Evolutionary conservation across 2,113 vertebrate genomes (phyloP), one percentile per base, ranked within the genome.

Genomic region (Pimephales promelas): DNA sequence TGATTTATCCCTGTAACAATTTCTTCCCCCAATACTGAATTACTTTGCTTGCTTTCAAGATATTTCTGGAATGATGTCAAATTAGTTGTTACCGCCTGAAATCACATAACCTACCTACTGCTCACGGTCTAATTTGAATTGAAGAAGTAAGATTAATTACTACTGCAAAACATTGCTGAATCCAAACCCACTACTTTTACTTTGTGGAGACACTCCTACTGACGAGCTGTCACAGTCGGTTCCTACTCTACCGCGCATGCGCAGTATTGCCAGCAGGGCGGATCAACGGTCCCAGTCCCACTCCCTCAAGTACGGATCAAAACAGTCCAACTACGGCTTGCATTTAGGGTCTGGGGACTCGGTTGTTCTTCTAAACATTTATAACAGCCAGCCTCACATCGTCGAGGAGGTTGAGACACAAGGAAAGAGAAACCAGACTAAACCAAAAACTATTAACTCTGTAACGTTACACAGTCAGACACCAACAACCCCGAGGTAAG

Each of bases 191-290:
- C n/a, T n/a, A n/a, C n/a, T n/a, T n/a, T n/a, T n/a, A n/a, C 40
- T 10, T 40, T 40, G 40, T 40, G 40, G 40, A 40, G 34, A 43
- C 54, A 36, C 75, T 20, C 54, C 74, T 20, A 79, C 36, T 79
- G 40, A 28, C 9, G 5, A 4, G 24, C 36, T 11, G n/a, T 64
- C 43, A 14, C 10, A 10, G 4, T n/a, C 26, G 57, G 18, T 45
- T 47, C n/a, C 24, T 10, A 47, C 11, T 64, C 24, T 2, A 66
- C 78, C 22, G 78, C 78, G 61, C 78, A 80, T 49, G 78, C 26
- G 78, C 43, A 2, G 24, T 49, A 5, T 36, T 10, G 3, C 6
- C 26, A 49, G 43, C 13, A 10, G 43, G 26, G 45, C 61, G 10
- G 52, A 10, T 40, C 45, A 49, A 14, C n/a, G n/a, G 34, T 45